Conservation (phyloP, 2,113 vertebrate species). For the Rissa tridactyla region DNA sequence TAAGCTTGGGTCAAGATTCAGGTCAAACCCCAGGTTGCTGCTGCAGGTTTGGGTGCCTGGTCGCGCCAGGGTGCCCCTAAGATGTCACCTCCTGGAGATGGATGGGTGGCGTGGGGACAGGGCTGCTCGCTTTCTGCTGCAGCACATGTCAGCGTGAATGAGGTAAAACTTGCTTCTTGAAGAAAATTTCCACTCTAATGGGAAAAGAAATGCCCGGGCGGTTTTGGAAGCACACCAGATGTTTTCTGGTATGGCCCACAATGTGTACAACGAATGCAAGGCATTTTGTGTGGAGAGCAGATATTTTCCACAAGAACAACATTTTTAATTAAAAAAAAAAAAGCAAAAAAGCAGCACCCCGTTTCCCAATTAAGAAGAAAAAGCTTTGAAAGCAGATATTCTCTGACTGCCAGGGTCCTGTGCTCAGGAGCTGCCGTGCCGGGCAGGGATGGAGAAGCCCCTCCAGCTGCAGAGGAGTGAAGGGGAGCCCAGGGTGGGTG, state of each 20-base stretch:
- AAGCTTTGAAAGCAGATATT: neutral
- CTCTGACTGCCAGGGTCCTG: neutral
- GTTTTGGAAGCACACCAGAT: slow-evolving; percentile 50
- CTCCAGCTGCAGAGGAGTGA: neutral
- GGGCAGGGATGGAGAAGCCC: neutral
- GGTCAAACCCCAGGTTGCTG: neutral
- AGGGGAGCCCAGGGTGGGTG: accelerated
- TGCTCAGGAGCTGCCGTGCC: neutral
- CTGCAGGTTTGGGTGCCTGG: neutral
- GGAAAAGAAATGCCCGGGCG: neutral
- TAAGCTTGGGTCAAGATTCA: neutral
- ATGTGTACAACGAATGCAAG: neutral
- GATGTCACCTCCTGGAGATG: neutral
- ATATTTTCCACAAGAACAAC: slow-evolving; percentile 42
- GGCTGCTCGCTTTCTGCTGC: neutral
- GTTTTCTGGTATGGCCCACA: slow-evolving; percentile 9
- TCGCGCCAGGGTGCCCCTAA: neutral
- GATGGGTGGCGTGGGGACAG: neutral
- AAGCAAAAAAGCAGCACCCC: accelerated
- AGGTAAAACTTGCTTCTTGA: slow-evolving; percentile 29
- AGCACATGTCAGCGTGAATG: neutral
- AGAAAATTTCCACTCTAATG: slow-evolving; percentile 14
- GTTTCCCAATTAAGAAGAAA: neutral
- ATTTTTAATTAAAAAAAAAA: neutral
- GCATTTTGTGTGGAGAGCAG: slow-evolving; percentile 26